Evolutionary conservation across 2,113 vertebrate genomes (phyloP).

Genomic region (Lampris megalopsis): DNA sequence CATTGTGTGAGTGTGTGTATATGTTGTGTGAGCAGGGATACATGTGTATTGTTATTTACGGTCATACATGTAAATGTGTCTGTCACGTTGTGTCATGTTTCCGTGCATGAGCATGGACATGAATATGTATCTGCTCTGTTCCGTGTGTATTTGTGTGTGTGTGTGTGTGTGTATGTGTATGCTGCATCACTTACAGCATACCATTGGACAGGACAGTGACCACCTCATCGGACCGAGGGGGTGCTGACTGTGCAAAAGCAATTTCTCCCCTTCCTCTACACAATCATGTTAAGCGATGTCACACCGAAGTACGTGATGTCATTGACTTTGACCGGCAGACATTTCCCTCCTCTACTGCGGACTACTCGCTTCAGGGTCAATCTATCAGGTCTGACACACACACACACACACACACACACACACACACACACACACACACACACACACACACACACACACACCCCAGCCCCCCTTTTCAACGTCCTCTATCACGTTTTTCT

Average conservation of each 20-base stretch:
- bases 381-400: neutral
- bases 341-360: neutral
- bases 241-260: constrained; percentile 23
- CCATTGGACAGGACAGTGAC: constrained; percentile 23
- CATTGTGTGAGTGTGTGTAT: neutral
- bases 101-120: neutral
- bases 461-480: constrained; percentile 11
- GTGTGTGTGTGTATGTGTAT: constrained; percentile 5
- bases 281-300: constrained; percentile 70
- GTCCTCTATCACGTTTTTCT: constrained; percentile 37
- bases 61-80: neutral
- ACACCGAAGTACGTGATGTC: constrained; percentile 47
- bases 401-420: constrained; percentile 2
- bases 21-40: neutral
- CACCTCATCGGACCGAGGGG: constrained; percentile 20
- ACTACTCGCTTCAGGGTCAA: constrained; percentile 4
- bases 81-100: neutral
- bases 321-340: constrained; percentile 30
- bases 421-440: constrained; percentile 14
- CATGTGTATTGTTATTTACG: neutral
- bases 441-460: constrained; percentile 18
- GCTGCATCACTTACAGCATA: neutral
- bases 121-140: too few species aligned
- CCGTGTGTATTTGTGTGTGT: neutral
- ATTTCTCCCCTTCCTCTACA: constrained; percentile 11